Evolutionary conservation across 1,140 invertebrate species (phyloP).

Genomic region (Hylyphantes graminicola): DNA sequence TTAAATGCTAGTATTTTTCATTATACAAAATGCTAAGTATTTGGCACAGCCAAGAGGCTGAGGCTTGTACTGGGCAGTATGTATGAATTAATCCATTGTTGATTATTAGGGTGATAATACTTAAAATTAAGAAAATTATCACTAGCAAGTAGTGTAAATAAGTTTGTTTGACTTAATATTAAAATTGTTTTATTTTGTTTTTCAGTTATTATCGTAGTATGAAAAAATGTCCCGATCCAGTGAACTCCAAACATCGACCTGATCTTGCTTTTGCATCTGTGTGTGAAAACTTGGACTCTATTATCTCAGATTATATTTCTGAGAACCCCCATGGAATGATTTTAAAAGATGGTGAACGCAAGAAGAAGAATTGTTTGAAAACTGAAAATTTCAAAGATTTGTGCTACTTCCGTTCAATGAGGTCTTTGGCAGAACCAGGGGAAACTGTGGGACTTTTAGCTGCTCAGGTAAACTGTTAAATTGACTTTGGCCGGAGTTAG

Average conservation of each 20-base stretch:
- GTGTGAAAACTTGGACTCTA: constrained; percentile 79
- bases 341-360: constrained; percentile 26
- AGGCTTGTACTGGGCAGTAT: too few relatives aligned
- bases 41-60: too few relatives aligned
- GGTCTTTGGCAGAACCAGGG: constrained; percentile 84
- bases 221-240: constrained; percentile 73
- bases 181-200: not conserved
- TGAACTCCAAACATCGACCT: constrained; percentile 76
- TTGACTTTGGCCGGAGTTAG: too few relatives aligned
- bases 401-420: constrained; percentile 81
- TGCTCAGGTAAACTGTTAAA: constrained; percentile 74
- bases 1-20: too few relatives aligned
- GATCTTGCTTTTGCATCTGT: constrained; percentile 80
- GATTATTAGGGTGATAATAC: too few relatives aligned
- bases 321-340: constrained; percentile 26
- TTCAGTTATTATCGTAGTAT: constrained; percentile 64
- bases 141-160: not conserved
- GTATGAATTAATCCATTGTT: too few relatives aligned
- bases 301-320: constrained; percentile 76
- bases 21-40: too few relatives aligned
- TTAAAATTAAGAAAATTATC: not conserved
- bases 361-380: constrained; percentile 64
- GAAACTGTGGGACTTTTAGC: constrained; percentile 96
- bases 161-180: not conserved
- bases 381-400: constrained; percentile 74